Conservation (phyloP, 2,113 vertebrate genomes). For the Clarias magur region DNA sequence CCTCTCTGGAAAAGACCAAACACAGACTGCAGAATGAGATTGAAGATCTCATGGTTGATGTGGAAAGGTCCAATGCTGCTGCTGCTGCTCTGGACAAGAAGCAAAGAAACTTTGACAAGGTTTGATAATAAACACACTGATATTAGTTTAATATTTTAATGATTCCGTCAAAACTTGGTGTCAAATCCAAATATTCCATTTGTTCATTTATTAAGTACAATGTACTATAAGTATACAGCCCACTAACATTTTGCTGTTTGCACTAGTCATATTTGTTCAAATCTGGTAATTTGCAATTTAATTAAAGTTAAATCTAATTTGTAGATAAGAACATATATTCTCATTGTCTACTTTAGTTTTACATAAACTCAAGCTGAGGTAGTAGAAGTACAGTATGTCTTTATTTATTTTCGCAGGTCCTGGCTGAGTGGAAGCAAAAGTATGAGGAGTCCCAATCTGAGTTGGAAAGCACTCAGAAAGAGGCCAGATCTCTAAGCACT, state of each 20-base stretch:
- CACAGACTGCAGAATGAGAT: slow-evolving; percentile 85
- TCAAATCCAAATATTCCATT: neutral
- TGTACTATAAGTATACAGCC: neutral
- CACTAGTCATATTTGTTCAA: neutral
- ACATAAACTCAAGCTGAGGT: too few relatives aligned
- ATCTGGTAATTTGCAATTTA: neutral
- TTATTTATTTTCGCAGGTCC: slow-evolving; percentile 47
- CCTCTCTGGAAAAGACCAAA: slow-evolving; percentile 82
- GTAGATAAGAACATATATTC: neutral
- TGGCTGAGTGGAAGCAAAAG: slow-evolving; percentile 70
- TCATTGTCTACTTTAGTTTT: neutral
- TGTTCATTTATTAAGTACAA: neutral
- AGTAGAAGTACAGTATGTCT: neutral
- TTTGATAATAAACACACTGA: slow-evolving; percentile 49
- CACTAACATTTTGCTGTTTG: neutral
- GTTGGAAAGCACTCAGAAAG: slow-evolving; percentile 63
- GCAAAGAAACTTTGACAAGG: slow-evolving; percentile 84
- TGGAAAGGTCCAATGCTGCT: slow-evolving; percentile 78
- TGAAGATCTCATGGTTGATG: slow-evolving; percentile 82
- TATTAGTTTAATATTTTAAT: neutral
- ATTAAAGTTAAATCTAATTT: neutral
- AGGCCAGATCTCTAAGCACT: slow-evolving; percentile 65
- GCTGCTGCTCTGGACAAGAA: slow-evolving; percentile 80
- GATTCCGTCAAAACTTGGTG: neutral
- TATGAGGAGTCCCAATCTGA: slow-evolving; percentile 66